These are phyloP conservation scores for Drosophila nikananu DNA, from an alignment of 1,140 invertebrate species.

Conservation along the genomic window DNA sequence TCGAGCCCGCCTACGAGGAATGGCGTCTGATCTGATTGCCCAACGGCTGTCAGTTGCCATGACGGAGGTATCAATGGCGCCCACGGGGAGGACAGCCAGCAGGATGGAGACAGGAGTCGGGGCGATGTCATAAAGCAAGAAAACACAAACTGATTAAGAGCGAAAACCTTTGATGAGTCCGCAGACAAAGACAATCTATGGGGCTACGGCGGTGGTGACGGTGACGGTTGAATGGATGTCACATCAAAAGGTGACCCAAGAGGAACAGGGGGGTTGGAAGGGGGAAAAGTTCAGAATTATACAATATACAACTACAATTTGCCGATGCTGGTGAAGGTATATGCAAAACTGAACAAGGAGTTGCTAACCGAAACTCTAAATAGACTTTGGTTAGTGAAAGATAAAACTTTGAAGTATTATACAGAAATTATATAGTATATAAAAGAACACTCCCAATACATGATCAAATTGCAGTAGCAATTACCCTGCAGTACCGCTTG, in stretches of 20 bases:
- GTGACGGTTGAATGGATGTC: conserved; percentile 23
- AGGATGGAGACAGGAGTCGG: not conserved
- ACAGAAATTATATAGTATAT: not conserved
- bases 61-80: conserved; percentile 41
- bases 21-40: conserved; percentile 49
- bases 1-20: conserved; percentile 15
- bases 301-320: not conserved
- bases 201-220: not conserved
- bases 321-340: not conserved
- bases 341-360: not conserved
- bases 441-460: not conserved
- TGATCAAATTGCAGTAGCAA: not conserved
- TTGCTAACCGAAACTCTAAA: not conserved
- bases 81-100: conserved; percentile 5
- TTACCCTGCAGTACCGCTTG: too few relatives aligned
- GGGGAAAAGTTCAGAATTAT: not conserved
- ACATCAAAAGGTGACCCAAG: conserved; percentile 28
- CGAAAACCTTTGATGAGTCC: conserved; percentile 51
- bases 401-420: not conserved
- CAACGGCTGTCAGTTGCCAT: conserved; percentile 44
- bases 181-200: conserved; percentile 19
- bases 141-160: conserved; percentile 52
- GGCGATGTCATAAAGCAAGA: conserved; percentile 48
- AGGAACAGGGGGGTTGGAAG: not conserved
- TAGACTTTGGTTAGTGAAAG: not conserved